These are phyloP conservation scores for Atrichornis clamosus DNA, from an alignment of 2,113 vertebrate genomes.

Conservation along the genomic window DNA sequence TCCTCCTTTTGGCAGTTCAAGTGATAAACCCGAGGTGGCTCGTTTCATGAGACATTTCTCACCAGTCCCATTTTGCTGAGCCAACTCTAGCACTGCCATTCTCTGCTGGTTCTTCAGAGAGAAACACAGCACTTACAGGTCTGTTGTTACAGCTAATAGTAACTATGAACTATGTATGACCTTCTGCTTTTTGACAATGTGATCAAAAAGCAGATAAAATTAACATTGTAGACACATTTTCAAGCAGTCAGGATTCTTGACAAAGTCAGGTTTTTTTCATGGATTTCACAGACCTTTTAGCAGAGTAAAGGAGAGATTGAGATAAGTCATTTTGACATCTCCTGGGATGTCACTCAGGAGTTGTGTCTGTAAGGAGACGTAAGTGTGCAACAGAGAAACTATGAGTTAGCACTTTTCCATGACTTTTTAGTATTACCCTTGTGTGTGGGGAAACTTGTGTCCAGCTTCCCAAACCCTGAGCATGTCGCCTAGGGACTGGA, in stretches of 20 bases:
- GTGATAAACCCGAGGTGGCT: background rate
- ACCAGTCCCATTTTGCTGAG: background rate
- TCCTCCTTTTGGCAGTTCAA: background rate
- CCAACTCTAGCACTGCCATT: background rate
- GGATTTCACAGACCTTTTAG: background rate
- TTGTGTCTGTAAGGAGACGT: rapidly evolving
- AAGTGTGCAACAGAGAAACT: background rate
- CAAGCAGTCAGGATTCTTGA: background rate
- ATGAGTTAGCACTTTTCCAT: background rate
- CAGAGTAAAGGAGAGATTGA: background rate
- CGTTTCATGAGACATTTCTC: background rate
- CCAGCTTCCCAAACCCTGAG: background rate
- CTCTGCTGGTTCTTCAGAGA: background rate
- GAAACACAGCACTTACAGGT: background rate
- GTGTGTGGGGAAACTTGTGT: background rate
- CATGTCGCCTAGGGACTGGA: background rate
- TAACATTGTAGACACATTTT: background rate
- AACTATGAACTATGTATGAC: background rate
- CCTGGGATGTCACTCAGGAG: background rate
- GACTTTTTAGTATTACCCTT: background rate
- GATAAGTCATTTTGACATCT: background rate
- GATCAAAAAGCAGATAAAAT: background rate
- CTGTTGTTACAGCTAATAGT: background rate
- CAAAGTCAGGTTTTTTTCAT: background rate
- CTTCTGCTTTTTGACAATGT: background rate